phyloP scores from a whole-genome alignment of 1,140 invertebrate genomes.

The Trachelipus rathkii region DNA sequence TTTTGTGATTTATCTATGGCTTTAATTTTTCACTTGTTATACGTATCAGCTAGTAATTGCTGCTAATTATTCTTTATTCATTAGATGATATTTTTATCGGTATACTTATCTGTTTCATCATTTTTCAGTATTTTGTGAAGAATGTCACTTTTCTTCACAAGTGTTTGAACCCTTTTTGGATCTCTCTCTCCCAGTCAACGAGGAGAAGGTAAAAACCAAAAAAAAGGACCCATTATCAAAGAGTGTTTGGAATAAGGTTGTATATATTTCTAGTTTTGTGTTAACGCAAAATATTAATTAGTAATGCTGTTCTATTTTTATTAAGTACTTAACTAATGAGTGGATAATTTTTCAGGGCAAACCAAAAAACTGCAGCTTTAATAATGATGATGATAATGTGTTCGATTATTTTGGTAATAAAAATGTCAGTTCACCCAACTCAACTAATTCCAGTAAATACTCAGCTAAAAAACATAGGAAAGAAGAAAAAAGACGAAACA shows the following conservation, averaged over 20 bases:
- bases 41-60: no score
- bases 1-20: no score
- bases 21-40: no score
- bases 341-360: slow-evolving; percentile 31
- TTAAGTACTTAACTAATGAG: no score
- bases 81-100: no score
- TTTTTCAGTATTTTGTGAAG: slow-evolving; percentile 68
- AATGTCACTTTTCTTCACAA: slow-evolving; percentile 78
- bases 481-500: slow-evolving; percentile 33
- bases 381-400: slow-evolving; percentile 32
- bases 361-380: slow-evolving; percentile 31
- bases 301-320: no score
- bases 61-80: no score
- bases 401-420: slow-evolving; percentile 39
- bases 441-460: slow-evolving; percentile 33
- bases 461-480: slow-evolving; percentile 40
- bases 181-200: slow-evolving; percentile 80
- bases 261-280: no score
- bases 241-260: no score
- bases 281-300: no score
- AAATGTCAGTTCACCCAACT: slow-evolving; percentile 16
- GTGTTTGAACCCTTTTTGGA: slow-evolving; percentile 89
- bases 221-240: no score
- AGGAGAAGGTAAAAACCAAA: slow-evolving; percentile 51
- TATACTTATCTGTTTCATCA: neutral